Base-by-base conservation (phyloP, 2,888 invertebrate genomes). In the Siphonodentalium dalli region DNA sequence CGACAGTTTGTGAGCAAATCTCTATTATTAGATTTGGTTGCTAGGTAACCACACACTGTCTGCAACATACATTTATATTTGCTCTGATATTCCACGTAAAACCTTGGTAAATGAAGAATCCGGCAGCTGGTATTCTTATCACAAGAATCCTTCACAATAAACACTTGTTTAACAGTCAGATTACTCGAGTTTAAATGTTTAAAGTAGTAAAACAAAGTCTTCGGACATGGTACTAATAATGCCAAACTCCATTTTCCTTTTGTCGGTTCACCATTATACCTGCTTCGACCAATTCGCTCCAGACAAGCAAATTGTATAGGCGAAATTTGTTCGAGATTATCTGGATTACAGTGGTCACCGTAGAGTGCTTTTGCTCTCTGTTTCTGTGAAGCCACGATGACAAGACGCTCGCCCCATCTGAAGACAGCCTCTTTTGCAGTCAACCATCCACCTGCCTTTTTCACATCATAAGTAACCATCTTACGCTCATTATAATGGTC, bases 271-370 rank as follows among this genome's bases (percentile, higher is more conserved):
- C 92, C 90, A 63, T 86, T 85, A 61, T 85, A 84, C 31, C 91
- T 84, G 0, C 88, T 82, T n/a, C n/a, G n/a, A n/a, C 89, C 92
- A 29, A 92, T 87, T 67, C 88, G 82, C 80, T 92, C 92, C 53
- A 91, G 80, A 29, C 91, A 88, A 87, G 73, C 89, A 92, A 54
- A 87, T 87, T n/a, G 85, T 76, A 5, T 83, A 68, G 3, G 82
- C 82, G 11, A 89, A 65, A 29, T 86, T 85, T 33, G 21, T 18
- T 44, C 50, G 43, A 50, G 11, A 27, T 53, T 46, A 5, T 50
- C 75, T 2, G 85, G 79, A 54, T 85, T 68, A 54, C 65, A 51
- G 13, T 78, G 65, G 11, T 65, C 55, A 9, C 86, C 86, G 40
- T 87, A 82, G 31, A 92, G 73, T 0, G 87, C 85, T 49, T 79